These are phyloP conservation scores for Phymastichus coffea DNA, from an alignment of 1,140 invertebrate species.

Conservation along the genomic window DNA sequence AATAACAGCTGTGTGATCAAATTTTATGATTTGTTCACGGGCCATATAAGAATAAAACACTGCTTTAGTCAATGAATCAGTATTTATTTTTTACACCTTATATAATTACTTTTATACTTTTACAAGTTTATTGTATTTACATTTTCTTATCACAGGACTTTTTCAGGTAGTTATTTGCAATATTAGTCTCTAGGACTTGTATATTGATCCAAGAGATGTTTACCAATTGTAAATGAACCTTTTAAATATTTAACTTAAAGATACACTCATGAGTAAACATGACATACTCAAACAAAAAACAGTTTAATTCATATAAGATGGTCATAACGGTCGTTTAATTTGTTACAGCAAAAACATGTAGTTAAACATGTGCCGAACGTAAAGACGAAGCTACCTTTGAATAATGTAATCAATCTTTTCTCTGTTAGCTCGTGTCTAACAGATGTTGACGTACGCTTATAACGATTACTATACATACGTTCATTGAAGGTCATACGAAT, in stretches of 20 bases:
- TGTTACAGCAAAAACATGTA: slow-evolving; percentile 21
- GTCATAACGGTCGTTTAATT: no score
- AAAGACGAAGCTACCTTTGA: background rate
- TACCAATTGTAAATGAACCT: no score
- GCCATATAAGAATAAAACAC: no score
- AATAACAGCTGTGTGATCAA: no score
- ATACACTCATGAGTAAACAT: slow-evolving; percentile 14
- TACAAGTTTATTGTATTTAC: no score
- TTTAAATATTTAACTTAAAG: no score
- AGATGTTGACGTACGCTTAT: slow-evolving; percentile 20
- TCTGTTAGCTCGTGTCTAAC: slow-evolving; percentile 25
- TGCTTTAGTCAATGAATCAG: no score
- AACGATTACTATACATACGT: no score
- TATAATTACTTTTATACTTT: slow-evolving; percentile 3
- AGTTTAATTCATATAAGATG: no score
- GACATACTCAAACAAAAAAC: slow-evolving; percentile 1
- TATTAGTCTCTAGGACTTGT: slow-evolving; percentile 47
- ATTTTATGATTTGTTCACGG: no score
- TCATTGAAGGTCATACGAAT: no score
- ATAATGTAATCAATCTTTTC: background rate
- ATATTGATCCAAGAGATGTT: no score
- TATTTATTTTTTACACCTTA: slow-evolving; percentile 16
- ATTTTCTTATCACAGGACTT: slow-evolving; percentile 51
- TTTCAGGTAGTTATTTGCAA: slow-evolving; percentile 48
- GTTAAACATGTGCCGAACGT: slow-evolving; percentile 24